Conservation (phyloP, 2,797 vertebrate species). For the Pelochelys cantorii region DNA sequence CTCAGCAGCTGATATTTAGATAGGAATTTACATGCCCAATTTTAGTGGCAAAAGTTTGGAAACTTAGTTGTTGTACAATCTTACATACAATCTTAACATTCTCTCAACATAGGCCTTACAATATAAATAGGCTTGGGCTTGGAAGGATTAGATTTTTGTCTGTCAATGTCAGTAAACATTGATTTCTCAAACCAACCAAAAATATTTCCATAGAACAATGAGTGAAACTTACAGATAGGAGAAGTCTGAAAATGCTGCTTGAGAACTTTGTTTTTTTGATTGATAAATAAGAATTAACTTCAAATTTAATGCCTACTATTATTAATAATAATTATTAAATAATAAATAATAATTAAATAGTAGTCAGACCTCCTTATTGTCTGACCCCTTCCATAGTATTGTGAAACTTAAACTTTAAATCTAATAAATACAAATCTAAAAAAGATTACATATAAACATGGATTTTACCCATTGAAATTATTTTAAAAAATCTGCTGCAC, state of each 20-base stretch:
- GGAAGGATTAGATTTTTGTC: neutral
- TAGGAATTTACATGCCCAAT: neutral
- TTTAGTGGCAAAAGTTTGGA: neutral
- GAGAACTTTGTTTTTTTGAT: neutral
- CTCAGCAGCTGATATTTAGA: neutral
- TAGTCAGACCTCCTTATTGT: neutral
- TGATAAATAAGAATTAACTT: too few relatives aligned
- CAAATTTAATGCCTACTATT: too few relatives aligned
- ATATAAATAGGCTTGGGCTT: neutral
- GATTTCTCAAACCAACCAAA: neutral
- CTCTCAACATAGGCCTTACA: neutral
- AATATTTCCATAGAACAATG: neutral
- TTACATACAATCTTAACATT: neutral
- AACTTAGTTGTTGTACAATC: neutral
- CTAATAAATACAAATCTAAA: neutral
- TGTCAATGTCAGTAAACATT: neutral
- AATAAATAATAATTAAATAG: too few relatives aligned
- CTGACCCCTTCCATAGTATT: neutral
- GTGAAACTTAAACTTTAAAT: neutral
- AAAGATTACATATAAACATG: neutral
- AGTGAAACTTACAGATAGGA: neutral
- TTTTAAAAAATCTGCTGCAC: neutral
- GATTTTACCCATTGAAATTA: neutral
- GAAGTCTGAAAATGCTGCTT: neutral
- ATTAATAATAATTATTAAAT: too few relatives aligned